These are phyloP conservation scores for Pongo abelii DNA, from an alignment of 2,113 vertebrate genomes.

Conservation along the genomic window DNA sequence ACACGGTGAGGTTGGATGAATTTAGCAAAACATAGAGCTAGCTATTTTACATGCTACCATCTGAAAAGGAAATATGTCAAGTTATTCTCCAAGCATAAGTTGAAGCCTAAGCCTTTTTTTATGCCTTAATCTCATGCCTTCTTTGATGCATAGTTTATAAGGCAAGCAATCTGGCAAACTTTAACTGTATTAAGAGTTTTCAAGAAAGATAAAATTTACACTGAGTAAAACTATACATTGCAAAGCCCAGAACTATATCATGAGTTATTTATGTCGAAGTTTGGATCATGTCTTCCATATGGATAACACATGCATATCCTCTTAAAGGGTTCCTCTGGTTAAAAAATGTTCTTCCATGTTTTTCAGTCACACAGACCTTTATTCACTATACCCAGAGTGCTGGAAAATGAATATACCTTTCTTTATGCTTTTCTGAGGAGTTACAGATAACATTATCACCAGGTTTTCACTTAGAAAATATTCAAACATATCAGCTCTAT, in stretches of 20 bases:
- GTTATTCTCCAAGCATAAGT: slow-evolving; percentile 61
- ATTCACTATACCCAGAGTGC: not conserved
- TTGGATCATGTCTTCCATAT: not conserved
- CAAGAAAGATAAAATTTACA: slow-evolving; percentile 15
- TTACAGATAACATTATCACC: not conserved
- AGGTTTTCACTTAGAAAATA: not conserved
- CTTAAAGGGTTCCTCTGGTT: not conserved
- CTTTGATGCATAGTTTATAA: slow-evolving; percentile 64
- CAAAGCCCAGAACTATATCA: not conserved
- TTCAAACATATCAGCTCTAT: not conserved
- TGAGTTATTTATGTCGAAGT: not conserved
- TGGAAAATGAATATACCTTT: not conserved
- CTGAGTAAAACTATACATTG: not conserved
- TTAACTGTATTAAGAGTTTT: slow-evolving; percentile 36
- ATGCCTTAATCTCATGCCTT: slow-evolving; percentile 52
- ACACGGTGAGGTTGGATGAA: not conserved
- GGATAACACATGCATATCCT: not conserved
- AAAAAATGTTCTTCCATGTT: not conserved
- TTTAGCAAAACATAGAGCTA: slow-evolving; percentile 9
- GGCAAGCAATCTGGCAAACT: slow-evolving; percentile 48
- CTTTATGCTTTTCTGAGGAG: not conserved
- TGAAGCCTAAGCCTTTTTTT: slow-evolving; percentile 32
- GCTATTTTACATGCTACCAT: slow-evolving; percentile 37
- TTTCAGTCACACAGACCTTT: not conserved
- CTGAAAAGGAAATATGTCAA: slow-evolving; percentile 61